Base-by-base conservation (phyloP, 23 tunicate species). In the Trididemnum nubilum region DNA sequence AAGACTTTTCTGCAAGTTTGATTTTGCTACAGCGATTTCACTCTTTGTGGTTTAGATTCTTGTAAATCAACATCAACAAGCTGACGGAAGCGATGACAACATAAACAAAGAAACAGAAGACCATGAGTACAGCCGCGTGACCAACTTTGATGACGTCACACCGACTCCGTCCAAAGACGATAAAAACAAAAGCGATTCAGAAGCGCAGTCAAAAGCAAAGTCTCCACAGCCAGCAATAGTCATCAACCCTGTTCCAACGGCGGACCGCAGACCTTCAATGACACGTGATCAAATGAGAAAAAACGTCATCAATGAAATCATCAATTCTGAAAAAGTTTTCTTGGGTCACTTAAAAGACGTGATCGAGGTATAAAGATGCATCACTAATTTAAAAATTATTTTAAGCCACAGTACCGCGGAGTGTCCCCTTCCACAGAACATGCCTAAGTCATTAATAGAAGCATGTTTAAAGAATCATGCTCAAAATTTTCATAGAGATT, bases 221-320 rank as follows among this genome's bases (percentile, higher is more conserved):
- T 5, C 21, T 24, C 31, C 37, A 2, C 78, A 76, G 2, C 79
- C 85, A 12, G 82, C 60, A 25, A 84, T 64, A 21, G 82, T 75
- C 26, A 64, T 75, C 50, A 84, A 64, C 21, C n/a, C 35, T 2
- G 74, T 9, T 4, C 82, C 81, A 15, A 38, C 64, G 2, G 24
- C 58, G 9, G 38, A 15, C 7, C 22, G 74, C 31, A 67, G 74
- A n/a, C 38, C 37, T 67, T 67, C 74, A 9, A 31, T 31, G 37
- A 38, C 15, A 3, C 34, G 83, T 24, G 71, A 82, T 63, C 80
- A 81, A 19, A 86, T 94, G 54, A 86, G 91, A 21, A 72, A 77
- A 30, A 94, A 94, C 59, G 98, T 94, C 80, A 71, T 89, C 37
- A 75, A 85, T 21, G 98, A 94, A 82, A 89, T 94, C 7, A 36